Evolutionary conservation across 2,888 invertebrate genomes (phyloP).

Genomic region (Acrobasis suavella): DNA sequence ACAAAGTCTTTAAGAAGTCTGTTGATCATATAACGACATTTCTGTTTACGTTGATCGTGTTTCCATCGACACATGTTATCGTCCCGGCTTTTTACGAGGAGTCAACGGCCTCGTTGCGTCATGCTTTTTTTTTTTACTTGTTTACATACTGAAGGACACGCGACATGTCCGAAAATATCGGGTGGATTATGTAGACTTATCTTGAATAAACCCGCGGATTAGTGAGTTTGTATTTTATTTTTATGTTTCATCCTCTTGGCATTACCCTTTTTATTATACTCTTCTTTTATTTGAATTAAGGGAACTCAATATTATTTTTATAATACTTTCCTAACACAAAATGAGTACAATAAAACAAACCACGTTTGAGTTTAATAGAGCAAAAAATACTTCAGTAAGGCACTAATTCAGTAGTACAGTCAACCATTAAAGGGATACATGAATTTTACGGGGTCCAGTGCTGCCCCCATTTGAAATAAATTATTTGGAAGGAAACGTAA

Average conservation of each 20-base stretch:
- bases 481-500: no score
- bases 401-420: no score
- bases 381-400: no score
- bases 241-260: not conserved
- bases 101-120: not conserved
- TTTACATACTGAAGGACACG: slow-evolving; percentile 9
- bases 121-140: slow-evolving; percentile 16
- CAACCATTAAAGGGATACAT: no score
- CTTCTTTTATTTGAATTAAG: no score
- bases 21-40: not conserved
- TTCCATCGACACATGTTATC: slow-evolving; percentile 14
- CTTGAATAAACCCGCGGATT: not conserved
- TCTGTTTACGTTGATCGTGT: slow-evolving; percentile 10
- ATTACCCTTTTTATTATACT: no score
- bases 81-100: slow-evolving; percentile 7
- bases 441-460: no score
- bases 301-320: no score
- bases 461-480: no score
- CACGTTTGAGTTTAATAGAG: no score
- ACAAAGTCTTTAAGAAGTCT: not conserved
- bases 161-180: not conserved
- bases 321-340: no score
- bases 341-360: no score
- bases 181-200: not conserved
- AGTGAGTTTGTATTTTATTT: not conserved